Base-by-base conservation (phyloP, 2,888 invertebrate genomes). In the Tinea pellionella region DNA sequence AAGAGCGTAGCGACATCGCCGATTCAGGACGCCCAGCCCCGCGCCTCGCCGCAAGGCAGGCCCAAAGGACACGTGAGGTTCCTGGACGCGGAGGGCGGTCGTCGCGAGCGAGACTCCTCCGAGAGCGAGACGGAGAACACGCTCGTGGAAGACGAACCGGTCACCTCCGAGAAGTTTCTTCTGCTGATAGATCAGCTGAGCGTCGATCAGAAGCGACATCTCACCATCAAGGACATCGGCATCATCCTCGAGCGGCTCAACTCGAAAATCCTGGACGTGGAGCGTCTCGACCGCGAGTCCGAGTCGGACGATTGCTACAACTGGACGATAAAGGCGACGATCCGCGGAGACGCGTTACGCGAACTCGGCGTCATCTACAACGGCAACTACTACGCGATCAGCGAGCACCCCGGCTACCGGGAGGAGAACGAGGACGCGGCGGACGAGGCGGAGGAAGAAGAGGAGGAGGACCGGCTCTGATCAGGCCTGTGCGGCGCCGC, bases 321-420 rank as follows among this genome's bases (percentile, higher is more conserved):
- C 85, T 97, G 97, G 97, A 96, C 96, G 81, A 97, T 97, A 88
- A 96, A 96, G 85, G 97, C 97, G 70, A 95, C 96, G 69, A 96
- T 97, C 75, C 90, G 96, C 63, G 97, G 97, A 60, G 96, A 96
- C 82, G 94, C 95, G 69, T 87, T 97, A 71, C 90, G 96, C 62
- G 96, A 97, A 82, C 89, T 97, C 64, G 97, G 97, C 64, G 95
- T 97, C 68, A 95, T 97, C 76, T 97, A 97, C 88, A 96, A 96
- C 85, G 96, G 96, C 64, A 96, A 96, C 88, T 97, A 96, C 85
- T 97, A 97, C 87, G 95, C 96, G 68, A 96, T 97, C 78, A 95
- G 95, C 73, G 96, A 97, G 82, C 96, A 97, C 83, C 96, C 97
- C 61, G 96, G 96, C 62, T 96, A 96, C 88, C 94, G 94, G 84